Percentiles rank a stretch among this genome's conserved stretches.
phyloP scores from a whole-genome alignment of 2,113 vertebrate genomes.

The Otocyon megalotis region DNA sequence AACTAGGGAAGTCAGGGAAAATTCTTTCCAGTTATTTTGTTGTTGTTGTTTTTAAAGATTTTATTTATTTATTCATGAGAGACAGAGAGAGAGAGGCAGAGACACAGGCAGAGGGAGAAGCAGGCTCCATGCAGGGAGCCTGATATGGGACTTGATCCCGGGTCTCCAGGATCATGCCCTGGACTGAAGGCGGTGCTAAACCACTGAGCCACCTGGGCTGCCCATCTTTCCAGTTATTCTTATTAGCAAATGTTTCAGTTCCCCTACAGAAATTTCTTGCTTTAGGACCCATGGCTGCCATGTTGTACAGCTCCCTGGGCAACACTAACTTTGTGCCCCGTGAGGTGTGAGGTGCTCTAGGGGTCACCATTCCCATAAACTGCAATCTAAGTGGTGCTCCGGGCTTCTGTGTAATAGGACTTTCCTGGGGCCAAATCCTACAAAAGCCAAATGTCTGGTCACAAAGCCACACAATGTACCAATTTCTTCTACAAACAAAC shows the following conservation, averaged over 20 bases:
- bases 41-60: too few relatives aligned
- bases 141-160: too few relatives aligned
- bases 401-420: not conserved
- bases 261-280: not conserved
- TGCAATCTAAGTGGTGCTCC: not conserved
- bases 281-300: not conserved
- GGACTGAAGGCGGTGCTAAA: too few relatives aligned
- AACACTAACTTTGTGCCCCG: too few relatives aligned
- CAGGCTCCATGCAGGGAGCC: too few relatives aligned
- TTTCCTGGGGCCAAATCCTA: not conserved
- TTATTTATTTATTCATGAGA: too few relatives aligned
- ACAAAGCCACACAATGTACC: not conserved
- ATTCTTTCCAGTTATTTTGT: not conserved
- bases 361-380: fast-evolving
- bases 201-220: too few relatives aligned
- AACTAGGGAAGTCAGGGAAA: not conserved
- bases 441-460: not conserved
- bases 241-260: not conserved
- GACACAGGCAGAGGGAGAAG: too few relatives aligned
- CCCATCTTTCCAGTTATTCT: not conserved
- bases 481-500: not conserved
- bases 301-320: too few relatives aligned
- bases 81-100: too few relatives aligned
- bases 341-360: not conserved
- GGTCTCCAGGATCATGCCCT: too few relatives aligned